Evolutionary conservation across 2,113 vertebrate genomes (phyloP).

Genomic region (Cryptotis parvus): DNA sequence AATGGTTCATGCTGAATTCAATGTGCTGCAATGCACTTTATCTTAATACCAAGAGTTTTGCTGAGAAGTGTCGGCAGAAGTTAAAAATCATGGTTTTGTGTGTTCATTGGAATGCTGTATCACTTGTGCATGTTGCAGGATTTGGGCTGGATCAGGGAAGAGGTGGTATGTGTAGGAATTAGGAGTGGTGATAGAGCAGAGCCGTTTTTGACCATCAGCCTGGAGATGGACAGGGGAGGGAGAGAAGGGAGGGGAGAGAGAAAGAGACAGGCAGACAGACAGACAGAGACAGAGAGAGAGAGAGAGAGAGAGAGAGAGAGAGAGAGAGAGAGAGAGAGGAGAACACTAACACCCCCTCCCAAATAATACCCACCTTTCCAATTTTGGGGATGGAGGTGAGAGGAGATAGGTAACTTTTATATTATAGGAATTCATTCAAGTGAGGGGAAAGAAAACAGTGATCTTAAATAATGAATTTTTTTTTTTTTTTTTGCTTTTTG

Average conservation of each 20-base stretch:
- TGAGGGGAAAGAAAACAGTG: background rate
- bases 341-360: too few relatives aligned
- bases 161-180: background rate
- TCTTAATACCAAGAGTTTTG: constrained; percentile 6
- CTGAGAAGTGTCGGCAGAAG: background rate
- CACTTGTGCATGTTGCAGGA: background rate
- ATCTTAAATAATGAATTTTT: constrained; percentile 27
- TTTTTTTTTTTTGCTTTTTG: too few relatives aligned
- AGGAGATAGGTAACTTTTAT: background rate
- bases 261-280: too few relatives aligned
- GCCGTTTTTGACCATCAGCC: background rate
- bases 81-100: background rate
- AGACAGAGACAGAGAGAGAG: too few relatives aligned
- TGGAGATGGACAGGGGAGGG: background rate
- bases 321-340: too few relatives aligned
- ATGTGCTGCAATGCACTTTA: background rate
- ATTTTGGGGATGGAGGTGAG: too few relatives aligned
- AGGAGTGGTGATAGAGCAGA: background rate
- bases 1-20: background rate
- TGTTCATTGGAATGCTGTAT: background rate
- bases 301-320: too few relatives aligned
- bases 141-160: background rate
- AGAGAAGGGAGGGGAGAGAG: too few relatives aligned
- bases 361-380: too few relatives aligned
- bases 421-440: background rate